phyloP scores from a whole-genome alignment of 1,140 invertebrate species.

The Calephelis virginiensis region DNA sequence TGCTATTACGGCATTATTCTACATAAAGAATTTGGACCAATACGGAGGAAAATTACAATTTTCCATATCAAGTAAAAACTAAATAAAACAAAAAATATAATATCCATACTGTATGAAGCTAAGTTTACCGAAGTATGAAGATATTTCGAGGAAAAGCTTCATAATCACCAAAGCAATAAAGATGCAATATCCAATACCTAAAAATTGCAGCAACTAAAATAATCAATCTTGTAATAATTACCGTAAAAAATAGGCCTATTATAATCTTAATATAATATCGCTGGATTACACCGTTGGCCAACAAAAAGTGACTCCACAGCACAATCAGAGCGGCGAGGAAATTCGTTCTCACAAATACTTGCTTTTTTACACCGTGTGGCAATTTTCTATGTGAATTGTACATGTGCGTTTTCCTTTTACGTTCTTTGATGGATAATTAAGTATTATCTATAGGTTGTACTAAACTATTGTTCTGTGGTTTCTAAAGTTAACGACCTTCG shows the following conservation, averaged over 20 bases:
- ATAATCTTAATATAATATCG: slow-evolving; percentile 13
- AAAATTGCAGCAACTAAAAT: not conserved
- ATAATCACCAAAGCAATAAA: too few species aligned
- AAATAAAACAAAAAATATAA: too few species aligned
- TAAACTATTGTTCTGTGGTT: slow-evolving; percentile 10
- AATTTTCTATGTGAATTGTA: slow-evolving; percentile 32
- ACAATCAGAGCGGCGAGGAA: slow-evolving; percentile 29
- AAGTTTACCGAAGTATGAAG: too few species aligned
- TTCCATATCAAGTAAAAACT: too few species aligned
- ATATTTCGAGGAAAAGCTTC: too few species aligned
- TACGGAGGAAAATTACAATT: too few species aligned
- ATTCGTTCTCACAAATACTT: slow-evolving; percentile 27
- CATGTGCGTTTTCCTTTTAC: slow-evolving; percentile 19
- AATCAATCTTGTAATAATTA: slow-evolving; percentile 1
- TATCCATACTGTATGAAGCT: too few species aligned
- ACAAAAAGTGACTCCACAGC: slow-evolving; percentile 33
- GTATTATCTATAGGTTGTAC: slow-evolving; percentile 10
- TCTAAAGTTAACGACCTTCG: slow-evolving; percentile 5
- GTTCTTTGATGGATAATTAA: slow-evolving; percentile 14
- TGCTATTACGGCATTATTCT: too few species aligned
- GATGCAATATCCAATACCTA: not conserved
- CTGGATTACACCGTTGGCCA: slow-evolving; percentile 14
- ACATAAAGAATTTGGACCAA: too few species aligned
- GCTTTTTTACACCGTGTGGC: slow-evolving; percentile 28
- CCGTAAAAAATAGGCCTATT: slow-evolving; percentile 5